Evolutionary conservation across 2,113 vertebrate genomes (phyloP).

Genomic region (Hystrix cristata): DNA sequence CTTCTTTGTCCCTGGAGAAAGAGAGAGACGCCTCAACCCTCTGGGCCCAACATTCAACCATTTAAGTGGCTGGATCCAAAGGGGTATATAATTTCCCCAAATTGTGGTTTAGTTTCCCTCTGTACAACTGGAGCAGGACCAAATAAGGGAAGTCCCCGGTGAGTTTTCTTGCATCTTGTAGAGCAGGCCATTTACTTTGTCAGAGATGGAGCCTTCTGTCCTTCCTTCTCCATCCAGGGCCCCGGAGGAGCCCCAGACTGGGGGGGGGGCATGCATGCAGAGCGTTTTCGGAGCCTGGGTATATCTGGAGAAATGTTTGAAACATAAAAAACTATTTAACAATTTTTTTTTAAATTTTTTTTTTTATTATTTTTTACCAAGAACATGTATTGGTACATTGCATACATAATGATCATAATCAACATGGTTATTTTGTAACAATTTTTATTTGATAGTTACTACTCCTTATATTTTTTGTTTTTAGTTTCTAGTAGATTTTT

Average conservation of each 20-base stretch:
- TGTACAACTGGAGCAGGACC: background rate
- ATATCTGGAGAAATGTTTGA: background rate
- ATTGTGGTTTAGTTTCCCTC: slow-evolving; percentile 59
- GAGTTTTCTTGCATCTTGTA: background rate
- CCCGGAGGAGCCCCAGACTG: background rate
- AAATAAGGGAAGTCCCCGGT: background rate
- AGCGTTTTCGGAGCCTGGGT: background rate
- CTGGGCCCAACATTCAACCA: slow-evolving; percentile 46
- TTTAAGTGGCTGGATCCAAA: slow-evolving; percentile 54
- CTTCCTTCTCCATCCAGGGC: too few relatives aligned
- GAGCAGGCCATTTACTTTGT: background rate
- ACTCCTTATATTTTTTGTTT: background rate
- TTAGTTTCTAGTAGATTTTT: slow-evolving; percentile 43
- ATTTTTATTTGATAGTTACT: background rate
- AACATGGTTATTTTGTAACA: too few relatives aligned
- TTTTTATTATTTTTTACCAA: too few relatives aligned
- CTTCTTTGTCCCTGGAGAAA: slow-evolving; percentile 51
- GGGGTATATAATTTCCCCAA: slow-evolving; percentile 38
- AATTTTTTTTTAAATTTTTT: too few relatives aligned
- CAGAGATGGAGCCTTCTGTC: background rate
- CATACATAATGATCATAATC: too few relatives aligned
- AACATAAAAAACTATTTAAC: background rate
- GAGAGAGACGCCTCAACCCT: slow-evolving; percentile 58
- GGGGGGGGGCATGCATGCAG: background rate
- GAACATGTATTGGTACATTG: too few relatives aligned